Conservation (phyloP, 2,888 invertebrate species). For the Euplexia lucipara region DNA sequence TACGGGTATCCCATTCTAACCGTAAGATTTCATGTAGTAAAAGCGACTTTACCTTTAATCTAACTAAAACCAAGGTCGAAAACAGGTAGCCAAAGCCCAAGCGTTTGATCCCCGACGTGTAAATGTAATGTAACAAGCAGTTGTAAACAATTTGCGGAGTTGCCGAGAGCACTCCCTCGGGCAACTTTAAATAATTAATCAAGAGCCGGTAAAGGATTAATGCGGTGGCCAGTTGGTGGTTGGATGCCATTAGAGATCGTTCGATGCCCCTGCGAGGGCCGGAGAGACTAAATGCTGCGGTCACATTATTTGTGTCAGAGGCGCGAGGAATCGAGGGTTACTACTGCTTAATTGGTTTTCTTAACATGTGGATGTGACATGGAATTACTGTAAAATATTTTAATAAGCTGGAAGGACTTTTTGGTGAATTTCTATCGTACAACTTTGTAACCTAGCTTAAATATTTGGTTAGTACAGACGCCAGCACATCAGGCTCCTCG, state of each 20-base stretch:
- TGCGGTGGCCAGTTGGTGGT: constrained; percentile 90
- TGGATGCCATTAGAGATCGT: constrained; percentile 88
- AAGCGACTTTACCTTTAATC: background rate
- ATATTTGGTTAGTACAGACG: too few species aligned
- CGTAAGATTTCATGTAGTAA: background rate
- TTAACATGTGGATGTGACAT: constrained; percentile 63
- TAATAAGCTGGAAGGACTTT: constrained; percentile 33
- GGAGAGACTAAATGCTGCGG: constrained; percentile 84
- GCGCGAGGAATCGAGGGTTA: constrained; percentile 71
- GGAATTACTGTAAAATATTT: constrained; percentile 42
- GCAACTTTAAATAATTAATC: constrained; percentile 90
- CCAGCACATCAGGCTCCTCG: too few species aligned
- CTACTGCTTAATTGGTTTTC: constrained; percentile 69
- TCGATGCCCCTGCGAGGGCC: constrained; percentile 80
- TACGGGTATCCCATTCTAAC: background rate
- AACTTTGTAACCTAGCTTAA: too few species aligned
- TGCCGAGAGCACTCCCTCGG: constrained; percentile 74
- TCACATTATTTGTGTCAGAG: constrained; percentile 83
- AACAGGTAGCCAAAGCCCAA: constrained; percentile 47
- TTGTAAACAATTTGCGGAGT: constrained; percentile 84
- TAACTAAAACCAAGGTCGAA: constrained; percentile 10
- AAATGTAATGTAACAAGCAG: constrained; percentile 69
- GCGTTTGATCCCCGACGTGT: constrained; percentile 49
- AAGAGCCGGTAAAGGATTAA: constrained; percentile 90
- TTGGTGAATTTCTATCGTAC: background rate